Evolutionary conservation across 2,888 invertebrate species (phyloP).

Genomic region (Osmoderma eremita): DNA sequence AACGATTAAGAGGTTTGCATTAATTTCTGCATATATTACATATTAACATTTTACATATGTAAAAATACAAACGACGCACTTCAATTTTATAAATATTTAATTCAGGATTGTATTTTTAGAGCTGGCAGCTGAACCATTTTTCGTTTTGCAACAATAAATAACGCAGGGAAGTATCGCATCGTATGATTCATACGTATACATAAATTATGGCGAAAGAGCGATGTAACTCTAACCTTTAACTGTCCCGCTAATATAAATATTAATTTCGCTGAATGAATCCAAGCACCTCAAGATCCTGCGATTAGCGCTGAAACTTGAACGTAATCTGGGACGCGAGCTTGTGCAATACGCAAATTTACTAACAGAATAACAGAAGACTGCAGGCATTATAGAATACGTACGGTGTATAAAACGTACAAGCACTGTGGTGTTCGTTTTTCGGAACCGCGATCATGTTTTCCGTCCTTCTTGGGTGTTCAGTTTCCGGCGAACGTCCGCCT

Average conservation of each 20-base stretch:
- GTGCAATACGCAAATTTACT: constrained; percentile 31
- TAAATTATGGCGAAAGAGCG: not conserved
- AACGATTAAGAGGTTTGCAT: no score
- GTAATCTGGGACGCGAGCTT: constrained; percentile 52
- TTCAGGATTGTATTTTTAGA: constrained; percentile 15
- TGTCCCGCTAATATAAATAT: constrained; percentile 13
- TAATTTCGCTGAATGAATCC: constrained; percentile 1
- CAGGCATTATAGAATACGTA: not conserved
- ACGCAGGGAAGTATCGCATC: not conserved
- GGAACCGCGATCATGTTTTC: constrained; percentile 24
- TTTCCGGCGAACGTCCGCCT: constrained; percentile 22
- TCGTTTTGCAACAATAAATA: constrained; percentile 22
- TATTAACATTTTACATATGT: no score
- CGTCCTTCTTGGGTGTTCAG: constrained; percentile 17
- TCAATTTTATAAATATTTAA: constrained; percentile 13
- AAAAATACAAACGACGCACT: not conserved
- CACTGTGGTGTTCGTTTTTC: constrained; percentile 21
- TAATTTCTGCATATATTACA: no score
- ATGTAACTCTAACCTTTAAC: constrained; percentile 16
- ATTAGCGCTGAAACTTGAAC: constrained; percentile 14
- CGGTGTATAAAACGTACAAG: not conserved
- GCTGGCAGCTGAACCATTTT: constrained; percentile 12
- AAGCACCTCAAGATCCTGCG: constrained; percentile 4
- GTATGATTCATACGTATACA: not conserved
- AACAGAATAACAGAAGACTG: constrained; percentile 16